Evolutionary conservation across 2,797 vertebrate genomes (phyloP).

Genomic region (Melanogrammus aeglefinus): DNA sequence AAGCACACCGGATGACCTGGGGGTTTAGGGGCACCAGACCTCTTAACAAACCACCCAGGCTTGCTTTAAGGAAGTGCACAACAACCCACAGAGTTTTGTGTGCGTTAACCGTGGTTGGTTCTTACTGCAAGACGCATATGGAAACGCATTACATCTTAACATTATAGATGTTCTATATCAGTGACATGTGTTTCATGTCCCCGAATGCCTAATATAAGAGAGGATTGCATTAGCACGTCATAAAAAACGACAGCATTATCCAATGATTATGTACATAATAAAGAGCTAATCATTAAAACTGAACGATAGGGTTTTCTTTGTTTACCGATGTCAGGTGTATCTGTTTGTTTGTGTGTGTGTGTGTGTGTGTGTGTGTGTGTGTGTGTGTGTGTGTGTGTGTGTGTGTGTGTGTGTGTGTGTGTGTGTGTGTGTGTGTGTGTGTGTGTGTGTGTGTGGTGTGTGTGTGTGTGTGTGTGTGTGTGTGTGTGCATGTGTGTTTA

Average conservation of each 20-base stretch:
- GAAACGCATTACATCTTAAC: background rate
- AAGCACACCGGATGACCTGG: constrained; percentile 28
- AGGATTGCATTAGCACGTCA: background rate
- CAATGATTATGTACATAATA: background rate
- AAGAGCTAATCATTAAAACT: background rate
- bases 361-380: no score
- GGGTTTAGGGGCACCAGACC: constrained; percentile 11
- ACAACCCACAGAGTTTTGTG: no score
- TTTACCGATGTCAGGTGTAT: no score
- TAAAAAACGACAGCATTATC: background rate
- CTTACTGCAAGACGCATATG: background rate
- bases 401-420: no score
- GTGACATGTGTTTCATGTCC: background rate
- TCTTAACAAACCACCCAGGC: constrained; percentile 39
- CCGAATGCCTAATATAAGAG: background rate
- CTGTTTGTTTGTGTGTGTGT: no score
- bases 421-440: no score
- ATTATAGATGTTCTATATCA: background rate
- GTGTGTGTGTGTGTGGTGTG: background rate
- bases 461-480: background rate
- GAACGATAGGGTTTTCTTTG: background rate
- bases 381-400: background rate
- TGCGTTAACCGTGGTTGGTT: background rate
- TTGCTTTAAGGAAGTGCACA: constrained; percentile 28
- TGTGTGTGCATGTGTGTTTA: background rate